phyloP scores from a whole-genome alignment of 1,140 invertebrate species.

The Pogonomyrmex barbatus region DNA sequence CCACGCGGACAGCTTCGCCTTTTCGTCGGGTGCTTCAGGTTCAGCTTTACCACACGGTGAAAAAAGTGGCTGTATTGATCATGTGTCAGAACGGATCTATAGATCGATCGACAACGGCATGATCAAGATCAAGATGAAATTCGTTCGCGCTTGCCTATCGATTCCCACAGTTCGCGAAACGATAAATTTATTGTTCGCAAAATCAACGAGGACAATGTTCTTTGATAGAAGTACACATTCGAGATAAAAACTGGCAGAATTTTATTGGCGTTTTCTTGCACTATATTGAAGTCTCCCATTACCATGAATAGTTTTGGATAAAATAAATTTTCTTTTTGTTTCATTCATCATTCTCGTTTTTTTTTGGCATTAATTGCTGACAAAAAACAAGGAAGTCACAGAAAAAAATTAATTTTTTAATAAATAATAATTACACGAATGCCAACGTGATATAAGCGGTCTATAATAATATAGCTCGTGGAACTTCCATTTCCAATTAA shows the following conservation, averaged over 20 bases:
- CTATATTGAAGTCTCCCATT: neutral
- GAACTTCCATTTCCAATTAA: constrained; percentile 21
- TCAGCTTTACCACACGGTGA: neutral
- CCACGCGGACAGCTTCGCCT: constrained; percentile 65
- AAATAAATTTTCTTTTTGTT: constrained; percentile 17
- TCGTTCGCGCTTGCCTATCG: neutral
- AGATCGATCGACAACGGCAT: neutral
- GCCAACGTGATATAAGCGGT: neutral
- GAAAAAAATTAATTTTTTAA: constrained; percentile 35
- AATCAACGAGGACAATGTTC: neutral
- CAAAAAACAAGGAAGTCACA: constrained; percentile 1
- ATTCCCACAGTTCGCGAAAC: neutral
- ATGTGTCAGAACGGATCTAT: constrained; percentile 7
- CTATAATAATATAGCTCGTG: constrained; percentile 38
- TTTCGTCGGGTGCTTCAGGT: constrained; percentile 12
- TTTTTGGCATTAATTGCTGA: constrained; percentile 4
- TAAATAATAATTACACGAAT: constrained; percentile 8
- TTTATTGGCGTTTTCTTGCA: neutral
- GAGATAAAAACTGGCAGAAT: neutral
- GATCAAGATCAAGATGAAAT: neutral
- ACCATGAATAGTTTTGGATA: neutral
- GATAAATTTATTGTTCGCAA: neutral
- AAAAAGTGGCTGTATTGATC: neutral
- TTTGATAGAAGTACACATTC: neutral
- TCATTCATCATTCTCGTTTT: neutral